Evolutionary conservation across 2,888 invertebrate genomes (phyloP), one percentile per base, ranked within the genome.

Genomic region (Metellina segmentata): DNA sequence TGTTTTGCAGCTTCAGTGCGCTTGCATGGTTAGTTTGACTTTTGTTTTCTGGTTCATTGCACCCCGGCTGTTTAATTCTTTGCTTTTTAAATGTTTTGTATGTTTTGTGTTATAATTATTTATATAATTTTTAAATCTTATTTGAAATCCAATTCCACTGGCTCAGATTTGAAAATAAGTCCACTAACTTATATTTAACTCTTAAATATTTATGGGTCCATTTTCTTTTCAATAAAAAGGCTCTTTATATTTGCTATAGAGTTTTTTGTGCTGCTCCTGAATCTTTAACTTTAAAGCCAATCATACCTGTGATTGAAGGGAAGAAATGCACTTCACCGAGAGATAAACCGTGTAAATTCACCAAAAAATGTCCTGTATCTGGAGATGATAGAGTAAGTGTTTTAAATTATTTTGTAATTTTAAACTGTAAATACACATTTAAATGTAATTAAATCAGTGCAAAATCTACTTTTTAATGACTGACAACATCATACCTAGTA

Each of bases 241-340:
- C 34, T 4, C 34, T 34, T 34, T 34, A 34, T 34, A 34, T 34
- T 34, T 34, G 34, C 34, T 34, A 2, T 34, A 93, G 93, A 85
- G 83, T 93, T 49, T 48, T 90, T 48, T 93, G 93, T 86, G 92
- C 89, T 70, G 81, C 89, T n/a, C 93, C 93, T 72, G 89, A 93
- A 9, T 85, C 91, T 9, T 79, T 93, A 20, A 70, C 53, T 69
- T 81, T 93, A 7, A 81, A 81, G 16, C 93, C 93, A 49, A 71
- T 92, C 0, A 71, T 93, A 9, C 78, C 90, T 49, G 72, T 83
- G 8, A 85, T 93, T 20, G 83, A 79, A 71, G 81, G 90, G 7
- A 90, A 89, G 4, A 34, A 61, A 61, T 61, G 11, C 9, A 16
- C 34, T 34, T 34, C 61, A 61, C 16, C 61, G 0, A 61, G 16